Evolutionary conservation across 2,113 vertebrate genomes (phyloP).

Genomic region (Smithornis capensis): DNA sequence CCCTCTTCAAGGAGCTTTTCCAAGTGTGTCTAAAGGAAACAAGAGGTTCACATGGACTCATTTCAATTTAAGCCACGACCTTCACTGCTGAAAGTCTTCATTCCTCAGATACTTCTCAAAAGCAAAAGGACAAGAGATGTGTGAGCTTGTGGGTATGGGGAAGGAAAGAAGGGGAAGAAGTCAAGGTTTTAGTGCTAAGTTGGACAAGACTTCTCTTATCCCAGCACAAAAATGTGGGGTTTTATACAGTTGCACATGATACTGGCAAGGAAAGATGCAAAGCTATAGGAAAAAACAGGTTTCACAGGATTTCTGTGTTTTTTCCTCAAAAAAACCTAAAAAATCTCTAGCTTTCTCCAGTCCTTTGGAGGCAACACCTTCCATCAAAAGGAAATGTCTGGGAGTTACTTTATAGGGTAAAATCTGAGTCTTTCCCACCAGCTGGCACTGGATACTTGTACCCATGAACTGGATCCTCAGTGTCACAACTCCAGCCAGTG

Average conservation of each 20-base stretch:
- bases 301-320: neutral
- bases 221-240: neutral
- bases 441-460: neutral
- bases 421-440: neutral
- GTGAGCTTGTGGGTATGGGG: neutral
- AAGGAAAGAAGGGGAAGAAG: neutral
- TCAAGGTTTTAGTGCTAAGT: neutral
- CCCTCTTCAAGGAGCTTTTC: neutral
- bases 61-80: neutral
- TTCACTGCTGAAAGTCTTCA: neutral
- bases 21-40: neutral
- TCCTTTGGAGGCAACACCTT: neutral
- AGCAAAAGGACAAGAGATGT: neutral
- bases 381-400: neutral
- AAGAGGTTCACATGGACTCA: fast-evolving
- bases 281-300: neutral
- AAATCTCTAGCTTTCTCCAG: neutral
- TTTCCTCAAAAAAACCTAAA: neutral
- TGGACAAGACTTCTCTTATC: neutral
- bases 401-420: neutral
- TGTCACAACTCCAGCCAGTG: neutral
- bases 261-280: neutral
- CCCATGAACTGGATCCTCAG: neutral
- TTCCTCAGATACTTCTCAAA: neutral
- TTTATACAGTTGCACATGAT: neutral